Evolutionary conservation across 2,888 invertebrate species (phyloP), one percentile per base, ranked within the genome.

Genomic region (Epistrophe grossulariae): DNA sequence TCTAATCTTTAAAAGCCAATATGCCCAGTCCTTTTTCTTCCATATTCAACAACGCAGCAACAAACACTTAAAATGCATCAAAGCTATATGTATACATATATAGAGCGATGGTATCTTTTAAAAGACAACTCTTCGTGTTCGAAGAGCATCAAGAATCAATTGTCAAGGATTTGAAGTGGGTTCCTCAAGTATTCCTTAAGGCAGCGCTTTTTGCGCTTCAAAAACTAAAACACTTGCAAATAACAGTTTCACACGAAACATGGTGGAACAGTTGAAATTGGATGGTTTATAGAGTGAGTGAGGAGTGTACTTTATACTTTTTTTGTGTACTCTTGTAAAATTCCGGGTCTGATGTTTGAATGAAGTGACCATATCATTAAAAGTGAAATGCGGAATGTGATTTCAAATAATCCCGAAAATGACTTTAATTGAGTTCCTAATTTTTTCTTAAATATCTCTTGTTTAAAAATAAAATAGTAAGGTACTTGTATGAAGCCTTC

Each of bases 121-220:
- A 52, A 40, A 35, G 28, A 48, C 50, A 70, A 40, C 60, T 59
- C 7, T 84, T 84, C 79, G 79, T 84, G 84, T 57, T 76, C 35
- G 19, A 24, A n/a, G 57, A 17, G 43, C 74, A 84, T 79, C 74
- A 76, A 40, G 59, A 84, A 71, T 79, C 84, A 79, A 84, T 84
- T 76, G 74, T 52, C 43, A 76, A 70, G 79, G 68, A 74, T 79
- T 70, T 79, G 28, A 74, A 74, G 73, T 74, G 64, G 55, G 45
- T 17, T 45, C 24, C 24, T 38, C 55, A 57, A 55, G 31, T 55
- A 11, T 15, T 28, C 0, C n/a, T 31, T 4, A 31, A 38, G 38
- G 62, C 52, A 64, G 64, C 15, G 50, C 72, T 45, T 60, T 68
- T 78, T 52, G 68, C 57, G 57, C 64, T 66, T 73, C 10, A 43